Evolutionary conservation across 2,797 vertebrate genomes (phyloP), one percentile per base, ranked within the genome.

Genomic region (Xenopus petersii): DNA sequence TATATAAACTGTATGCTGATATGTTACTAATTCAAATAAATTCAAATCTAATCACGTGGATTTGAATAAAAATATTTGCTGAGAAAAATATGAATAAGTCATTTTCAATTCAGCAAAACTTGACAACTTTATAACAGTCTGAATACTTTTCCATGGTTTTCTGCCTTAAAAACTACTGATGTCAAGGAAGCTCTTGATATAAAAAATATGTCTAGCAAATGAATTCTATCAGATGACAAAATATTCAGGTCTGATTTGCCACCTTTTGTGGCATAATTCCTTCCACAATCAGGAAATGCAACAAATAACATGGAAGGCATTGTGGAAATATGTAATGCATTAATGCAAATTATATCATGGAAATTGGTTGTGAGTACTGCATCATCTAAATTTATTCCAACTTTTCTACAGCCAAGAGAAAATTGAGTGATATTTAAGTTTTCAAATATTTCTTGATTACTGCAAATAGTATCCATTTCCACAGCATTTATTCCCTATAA

Each of bases 311-410:
- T 21, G 21, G 21, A 21, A 21, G 21, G 21, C 21, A 21, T 33
- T 59, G 56, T 55, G 64, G 26, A 66, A 46, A 21, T 21, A 21
- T 21, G 21, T 21, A 21, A 21, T 21, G 21, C 21, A 21, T 21
- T 21, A 21, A 21, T 21, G 21, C 21, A 21, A 21, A 21, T 21
- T 21, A 21, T 21, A 21, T 21, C 21, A 21, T 21, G 21, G 21
- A 21, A 21, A 21, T 21, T 21, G 21, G 21, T 21, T 21, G 21
- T 21, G 21, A 21, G 21, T 21, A 21, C 21, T 21, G 21, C 21
- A 21, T 36, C 60, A 68, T 67, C 67, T 21, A 21, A 51, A 51
- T 15, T 51, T 12, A 73, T 80, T 83, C 63, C 74, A 70, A 80
- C 77, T 56, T 72, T 0, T 0, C 80, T 26, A 24, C 10, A 63